Evolutionary conservation across 2,888 invertebrate genomes (phyloP).

Genomic region (Lithosia quadra): DNA sequence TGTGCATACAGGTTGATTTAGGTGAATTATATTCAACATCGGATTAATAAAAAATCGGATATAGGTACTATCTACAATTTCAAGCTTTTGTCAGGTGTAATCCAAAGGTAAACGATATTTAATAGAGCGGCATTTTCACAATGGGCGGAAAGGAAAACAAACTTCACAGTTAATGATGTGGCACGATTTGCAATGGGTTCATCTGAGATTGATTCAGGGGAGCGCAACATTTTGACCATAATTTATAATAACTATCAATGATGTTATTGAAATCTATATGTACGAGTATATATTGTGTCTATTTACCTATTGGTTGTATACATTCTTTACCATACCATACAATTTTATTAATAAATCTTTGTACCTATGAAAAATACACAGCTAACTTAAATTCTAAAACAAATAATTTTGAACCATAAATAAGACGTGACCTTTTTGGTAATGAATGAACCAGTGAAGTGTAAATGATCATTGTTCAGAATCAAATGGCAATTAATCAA

Average conservation of each 20-base stretch:
- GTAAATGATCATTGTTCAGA: slow-evolving; percentile 7
- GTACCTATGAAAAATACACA: too few species aligned
- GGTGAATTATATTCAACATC: too few species aligned
- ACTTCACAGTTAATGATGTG: slow-evolving; percentile 48
- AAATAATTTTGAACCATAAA: too few species aligned
- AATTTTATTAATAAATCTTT: too few species aligned
- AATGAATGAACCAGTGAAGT: not conserved
- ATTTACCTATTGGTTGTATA: too few species aligned
- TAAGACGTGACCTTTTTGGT: too few species aligned
- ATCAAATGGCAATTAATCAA: slow-evolving; percentile 6
- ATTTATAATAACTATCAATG: too few species aligned
- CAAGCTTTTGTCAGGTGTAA: not conserved
- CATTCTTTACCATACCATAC: too few species aligned
- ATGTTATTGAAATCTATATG: too few species aligned
- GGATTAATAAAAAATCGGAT: not conserved
- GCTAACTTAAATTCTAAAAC: too few species aligned
- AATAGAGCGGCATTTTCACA: slow-evolving; percentile 29
- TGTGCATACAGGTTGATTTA: too few species aligned
- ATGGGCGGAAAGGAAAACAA: slow-evolving; percentile 41
- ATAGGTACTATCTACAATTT: not conserved
- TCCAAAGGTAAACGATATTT: not conserved
- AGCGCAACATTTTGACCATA: slow-evolving; percentile 40
- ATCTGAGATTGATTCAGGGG: slow-evolving; percentile 44
- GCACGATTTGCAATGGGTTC: slow-evolving; percentile 49
- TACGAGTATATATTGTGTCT: too few species aligned